Base-by-base conservation (phyloP, 2,797 vertebrate species). In the Sebastiscus albofasciatus region DNA sequence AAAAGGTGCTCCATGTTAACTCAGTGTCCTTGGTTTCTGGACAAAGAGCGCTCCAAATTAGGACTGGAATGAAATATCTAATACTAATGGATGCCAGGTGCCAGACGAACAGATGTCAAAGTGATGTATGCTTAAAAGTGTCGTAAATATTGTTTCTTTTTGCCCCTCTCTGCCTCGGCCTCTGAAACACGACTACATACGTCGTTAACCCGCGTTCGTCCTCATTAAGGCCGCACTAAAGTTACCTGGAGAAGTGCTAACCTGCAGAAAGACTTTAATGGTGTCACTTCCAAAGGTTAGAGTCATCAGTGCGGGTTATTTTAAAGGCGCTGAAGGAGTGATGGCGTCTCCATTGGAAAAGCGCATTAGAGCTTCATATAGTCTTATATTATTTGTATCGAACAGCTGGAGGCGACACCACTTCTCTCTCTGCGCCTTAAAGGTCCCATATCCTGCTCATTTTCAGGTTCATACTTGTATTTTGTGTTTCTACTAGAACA, bases 91-190 rank as follows among this genome's bases (percentile, higher is more conserved):
- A 90, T 77, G 83, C 94, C 96, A 97, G 93, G 91, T 95, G 95
- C 90, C 91, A 83, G 91, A 92, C 77, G 89, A 81, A 85, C 88
- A 93, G 84, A 93, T 92, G 95, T 94, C 94, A 95, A 89, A 87
- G 92, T 95, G 96, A 96, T 96, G 90, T 93, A 96, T 95, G 94
- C 92, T 83, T 92, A 87, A 93, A 93, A 89, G 90, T 85, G 90
- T 94, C 93, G 89, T 95, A 95, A 95, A 96, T 94, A 95, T 93
- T 88, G 90, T 92, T 92, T 84, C 84, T 92, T 93, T 88, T 81
- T 90, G 93, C 92, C 91, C 84, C 81, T 90, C 83, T 90, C 67
- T 75, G 73, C 80, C 75, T 77, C 67, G 92, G 84, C 90, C 93
- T 88, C 87, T 93, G 90, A 92, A 93, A 93, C 93, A 91, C 77